Base-by-base conservation (phyloP, 2,888 invertebrate species). In the Maniola hyperantus region DNA sequence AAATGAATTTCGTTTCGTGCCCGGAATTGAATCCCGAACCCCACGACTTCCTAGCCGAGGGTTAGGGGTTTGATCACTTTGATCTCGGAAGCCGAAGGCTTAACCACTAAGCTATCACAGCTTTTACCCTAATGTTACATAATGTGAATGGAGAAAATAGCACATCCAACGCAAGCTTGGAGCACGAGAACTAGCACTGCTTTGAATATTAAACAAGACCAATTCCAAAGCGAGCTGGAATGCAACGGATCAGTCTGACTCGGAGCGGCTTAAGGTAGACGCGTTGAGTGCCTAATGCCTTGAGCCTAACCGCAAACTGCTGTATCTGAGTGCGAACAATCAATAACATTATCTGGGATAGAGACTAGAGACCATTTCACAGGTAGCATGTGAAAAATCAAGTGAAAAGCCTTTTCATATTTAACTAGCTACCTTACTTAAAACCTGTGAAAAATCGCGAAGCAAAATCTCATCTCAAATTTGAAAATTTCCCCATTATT, bases 221-320 rank as follows among this genome's bases (percentile, higher is more conserved):
- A 61, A 69, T 50, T 68, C 62, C 68, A 68, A 65, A 53, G 70
- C 64, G 68, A 64, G 65, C 68, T 66, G 68, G 69, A 72, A 72
- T 72, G 70, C 66, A 70, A 66, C 54, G 65, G 72, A 73, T 73
- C 73, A 73, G 73, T 74, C 71, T 71, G 66, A 73, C 73, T 75
- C 71, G 70, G 65, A 68, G 64, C 64, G 69, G 74, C 72, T 75
- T 74, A 75, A 72, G 71, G 71, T 72, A 69, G 67, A 67, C 55
- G 64, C 71, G 71, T 70, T 68, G 72, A 73, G 74, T 74, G 71
- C 74, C 73, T 74, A 74, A 72, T 71, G 68, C 69, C 66, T 68
- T 65, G 55, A 73, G 66, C 57, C 68, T 67, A 63, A 72, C 72
- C 71, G 59, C 73, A 73, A 73, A 70, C 70, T 66, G 69, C 69